Evolutionary conservation across 35 echinoderm and acorn worm species (phyloP), one percentile per base, ranked within the genome.

Genomic region (Hemicentrotus pulcherrimus): DNA sequence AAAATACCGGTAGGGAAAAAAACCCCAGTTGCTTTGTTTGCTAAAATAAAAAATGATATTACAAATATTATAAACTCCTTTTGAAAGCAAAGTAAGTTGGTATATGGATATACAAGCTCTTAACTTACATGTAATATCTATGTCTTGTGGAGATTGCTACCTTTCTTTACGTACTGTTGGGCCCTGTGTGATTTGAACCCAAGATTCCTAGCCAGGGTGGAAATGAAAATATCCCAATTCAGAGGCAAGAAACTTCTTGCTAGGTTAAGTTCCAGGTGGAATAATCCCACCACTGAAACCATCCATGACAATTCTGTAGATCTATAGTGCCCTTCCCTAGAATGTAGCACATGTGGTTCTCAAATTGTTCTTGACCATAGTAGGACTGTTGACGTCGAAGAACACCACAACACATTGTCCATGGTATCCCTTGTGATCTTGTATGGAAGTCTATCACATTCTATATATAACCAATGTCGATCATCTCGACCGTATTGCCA

Each of bases 391-490:
- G 5, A 46, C 60, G 46, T 24, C n/a, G 4, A 12, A 5, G 32
- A 2, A 86, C 94, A 94, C 15, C 13, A 35, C 59, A 11, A 85
- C 9, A 94, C 94, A 94, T 78, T 71, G 61, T 94, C 94, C 9
- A 94, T 94, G 31, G 86, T 85, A 71, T 94, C 94, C 61, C 70
- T 78, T 45, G 46, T 94, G 6, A 94, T 94, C 61, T 86, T 94
- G 31, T 94, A 94, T 31, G 94, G 94, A 12, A 94, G 31, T 6
- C 94, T 50, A 85, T 94, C 65, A 28, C 94, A 94, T 46, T 94
- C 94, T 12, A 94, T 0, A 50, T 92, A 92, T 92, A 46, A 15
- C 33, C 91, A 92, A 46, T 50, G 33, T 24, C 22, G 47, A 24
- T 50, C 91, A 4, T 92, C 31, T n/a, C 47, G 5, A 45, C 91